Evolutionary conservation across 2,888 invertebrate genomes (phyloP).

Genomic region (Bursaphelenchus okinawaensis): DNA sequence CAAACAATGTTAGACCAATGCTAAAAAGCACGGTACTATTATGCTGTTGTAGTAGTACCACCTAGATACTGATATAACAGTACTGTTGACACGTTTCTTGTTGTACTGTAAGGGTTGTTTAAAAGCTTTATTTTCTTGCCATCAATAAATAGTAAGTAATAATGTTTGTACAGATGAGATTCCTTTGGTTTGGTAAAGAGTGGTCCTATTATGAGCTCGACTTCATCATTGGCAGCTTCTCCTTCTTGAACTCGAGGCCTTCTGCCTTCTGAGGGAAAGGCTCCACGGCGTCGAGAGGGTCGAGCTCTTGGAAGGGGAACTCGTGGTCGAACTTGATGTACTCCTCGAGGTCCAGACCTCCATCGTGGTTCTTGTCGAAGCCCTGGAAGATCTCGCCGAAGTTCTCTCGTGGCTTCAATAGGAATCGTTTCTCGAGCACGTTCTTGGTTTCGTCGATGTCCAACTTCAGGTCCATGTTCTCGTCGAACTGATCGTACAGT

Average conservation of each 20-base stretch:
- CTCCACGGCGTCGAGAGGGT: slow-evolving; percentile 27
- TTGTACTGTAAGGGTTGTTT: too few relatives aligned
- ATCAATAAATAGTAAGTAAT: too few relatives aligned
- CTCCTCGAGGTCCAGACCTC: slow-evolving; percentile 38
- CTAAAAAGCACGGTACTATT: too few relatives aligned
- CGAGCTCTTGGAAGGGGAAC: slow-evolving; percentile 46
- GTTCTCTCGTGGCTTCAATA: slow-evolving; percentile 43
- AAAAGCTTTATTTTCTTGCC: too few relatives aligned
- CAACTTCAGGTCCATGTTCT: slow-evolving; percentile 41
- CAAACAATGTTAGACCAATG: too few relatives aligned
- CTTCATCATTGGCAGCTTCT: slow-evolving; percentile 26
- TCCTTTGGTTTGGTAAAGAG: not conserved
- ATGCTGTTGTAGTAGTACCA: too few relatives aligned
- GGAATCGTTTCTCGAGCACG: slow-evolving; percentile 43
- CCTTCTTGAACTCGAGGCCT: slow-evolving; percentile 15
- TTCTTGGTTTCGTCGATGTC: slow-evolving; percentile 37
- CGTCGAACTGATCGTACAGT: slow-evolving; percentile 49
- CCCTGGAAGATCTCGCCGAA: slow-evolving; percentile 42
- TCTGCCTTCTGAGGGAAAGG: not conserved
- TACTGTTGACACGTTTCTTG: too few relatives aligned
- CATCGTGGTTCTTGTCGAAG: slow-evolving; percentile 44
- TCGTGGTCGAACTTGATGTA: slow-evolving; percentile 45
- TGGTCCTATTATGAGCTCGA: not conserved
- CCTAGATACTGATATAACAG: too few relatives aligned
- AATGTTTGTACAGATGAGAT: not conserved